Percentiles rank a stretch among this genome's conserved stretches.
phyloP scores from a whole-genome alignment of 2,888 invertebrate genomes.

The Nephrotoma flavescens region DNA sequence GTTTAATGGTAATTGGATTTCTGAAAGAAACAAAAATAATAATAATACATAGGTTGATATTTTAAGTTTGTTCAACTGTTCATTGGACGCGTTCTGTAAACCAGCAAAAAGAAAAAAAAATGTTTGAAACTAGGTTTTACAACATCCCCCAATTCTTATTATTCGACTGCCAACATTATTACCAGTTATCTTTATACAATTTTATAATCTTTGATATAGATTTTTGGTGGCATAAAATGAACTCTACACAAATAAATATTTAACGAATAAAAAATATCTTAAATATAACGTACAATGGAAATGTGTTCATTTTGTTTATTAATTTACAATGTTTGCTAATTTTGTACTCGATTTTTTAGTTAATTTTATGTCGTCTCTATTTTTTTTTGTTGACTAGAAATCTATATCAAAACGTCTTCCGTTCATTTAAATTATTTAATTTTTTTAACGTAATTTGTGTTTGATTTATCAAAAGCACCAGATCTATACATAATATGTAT shows the following conservation, averaged over 20 bases:
- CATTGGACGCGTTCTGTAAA: no score
- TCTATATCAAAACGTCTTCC: not conserved
- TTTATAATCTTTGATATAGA: not conserved
- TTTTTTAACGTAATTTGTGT: not conserved
- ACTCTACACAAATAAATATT: not conserved
- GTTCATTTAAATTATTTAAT: not conserved
- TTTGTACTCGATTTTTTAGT: not conserved
- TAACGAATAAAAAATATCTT: not conserved
- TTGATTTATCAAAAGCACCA: not conserved
- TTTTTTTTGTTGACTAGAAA: not conserved
- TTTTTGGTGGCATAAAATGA: not conserved
- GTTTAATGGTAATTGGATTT: no score
- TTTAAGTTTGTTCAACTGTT: no score
- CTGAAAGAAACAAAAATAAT: no score
- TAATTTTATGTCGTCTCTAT: not conserved
- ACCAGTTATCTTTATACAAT: not conserved
- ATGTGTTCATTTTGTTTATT: not conserved
- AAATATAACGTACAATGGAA: not conserved
- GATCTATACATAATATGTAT: not conserved
- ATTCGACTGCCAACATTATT: not conserved
- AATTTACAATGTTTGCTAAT: not conserved
- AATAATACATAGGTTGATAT: no score
- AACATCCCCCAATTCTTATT: not conserved
- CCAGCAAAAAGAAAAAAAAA: no score
- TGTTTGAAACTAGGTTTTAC: no score